Percentiles rank a stretch among this genome's conserved stretches.
phyloP scores from a whole-genome alignment of 2,888 invertebrate species.

The Drosophila siamana region DNA sequence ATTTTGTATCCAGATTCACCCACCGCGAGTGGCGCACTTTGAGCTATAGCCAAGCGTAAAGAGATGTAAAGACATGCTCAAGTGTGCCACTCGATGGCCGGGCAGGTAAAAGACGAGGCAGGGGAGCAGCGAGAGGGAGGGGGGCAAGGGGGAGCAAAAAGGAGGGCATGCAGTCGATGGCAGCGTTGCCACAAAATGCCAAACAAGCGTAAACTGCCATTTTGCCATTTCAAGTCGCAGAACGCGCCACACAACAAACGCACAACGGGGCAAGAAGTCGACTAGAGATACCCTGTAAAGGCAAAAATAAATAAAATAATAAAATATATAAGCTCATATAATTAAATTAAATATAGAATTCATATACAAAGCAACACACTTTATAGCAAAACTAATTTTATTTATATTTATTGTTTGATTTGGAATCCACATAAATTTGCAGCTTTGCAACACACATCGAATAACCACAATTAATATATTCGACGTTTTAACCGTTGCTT shows the following conservation, averaged over 20 bases:
- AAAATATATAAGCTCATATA: no score
- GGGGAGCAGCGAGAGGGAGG: not conserved
- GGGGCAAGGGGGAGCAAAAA: not conserved
- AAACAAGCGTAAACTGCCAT: constrained; percentile 80
- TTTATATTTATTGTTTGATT: no score
- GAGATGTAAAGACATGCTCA: constrained; percentile 79
- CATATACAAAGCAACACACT: no score
- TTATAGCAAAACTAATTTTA: no score
- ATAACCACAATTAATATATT: no score
- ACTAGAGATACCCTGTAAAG: constrained; percentile 25
- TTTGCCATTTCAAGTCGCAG: constrained; percentile 66
- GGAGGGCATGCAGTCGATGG: not conserved
- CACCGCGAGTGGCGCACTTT: constrained; percentile 54
- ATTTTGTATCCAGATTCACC: constrained; percentile 47
- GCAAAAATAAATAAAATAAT: not conserved
- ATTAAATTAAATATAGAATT: not conserved
- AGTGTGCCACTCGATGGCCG: constrained; percentile 74
- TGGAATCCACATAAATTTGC: no score
- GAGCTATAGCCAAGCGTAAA: constrained; percentile 75
- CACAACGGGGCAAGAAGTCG: not conserved
- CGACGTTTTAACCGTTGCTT: no score
- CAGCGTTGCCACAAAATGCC: constrained; percentile 67
- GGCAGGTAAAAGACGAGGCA: constrained; percentile 40
- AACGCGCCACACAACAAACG: constrained; percentile 33
- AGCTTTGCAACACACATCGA: no score